phyloP scores from a whole-genome alignment of 2,888 invertebrate species.

The Archaeoteleia sp. region DNA sequence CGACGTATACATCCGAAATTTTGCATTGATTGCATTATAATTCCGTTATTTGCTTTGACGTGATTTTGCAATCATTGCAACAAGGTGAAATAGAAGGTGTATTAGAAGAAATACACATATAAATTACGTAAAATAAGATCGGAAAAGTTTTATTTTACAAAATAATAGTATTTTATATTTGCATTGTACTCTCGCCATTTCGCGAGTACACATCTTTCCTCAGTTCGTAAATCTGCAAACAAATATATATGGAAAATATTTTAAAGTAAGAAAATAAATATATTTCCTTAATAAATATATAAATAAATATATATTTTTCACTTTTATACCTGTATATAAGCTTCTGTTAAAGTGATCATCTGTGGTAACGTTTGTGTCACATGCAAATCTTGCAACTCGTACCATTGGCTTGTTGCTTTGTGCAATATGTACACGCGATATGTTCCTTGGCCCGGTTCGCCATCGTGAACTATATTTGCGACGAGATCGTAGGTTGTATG shows the following conservation, averaged over 20 bases:
- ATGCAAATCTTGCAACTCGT: conserved; percentile 91
- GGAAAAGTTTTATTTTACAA: conserved; percentile 16
- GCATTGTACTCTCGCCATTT: conserved; percentile 55
- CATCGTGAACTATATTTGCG: conserved; percentile 99
- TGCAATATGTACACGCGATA: conserved; percentile 96
- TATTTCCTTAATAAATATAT: conserved; percentile 2
- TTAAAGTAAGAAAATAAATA: conserved; percentile 8
- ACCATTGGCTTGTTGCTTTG: conserved; percentile 89
- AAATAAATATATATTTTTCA: conserved; percentile 9
- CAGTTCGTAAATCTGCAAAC: conserved; percentile 70
- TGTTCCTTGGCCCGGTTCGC: conserved; percentile 95
- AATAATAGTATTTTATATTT: conserved; percentile 11
- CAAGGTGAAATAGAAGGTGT: too few relatives aligned
- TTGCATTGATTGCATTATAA: too few relatives aligned
- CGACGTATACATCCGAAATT: too few relatives aligned
- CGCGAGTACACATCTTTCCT: conserved; percentile 58
- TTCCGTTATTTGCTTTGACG: too few relatives aligned
- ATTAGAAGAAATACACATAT: too few relatives aligned
- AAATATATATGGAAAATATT: neutral
- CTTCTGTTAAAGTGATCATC: conserved; percentile 99
- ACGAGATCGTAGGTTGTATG: conserved; percentile 95
- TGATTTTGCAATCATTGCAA: too few relatives aligned
- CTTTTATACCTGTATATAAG: conserved; percentile 91
- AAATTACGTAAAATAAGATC: conserved; percentile 13
- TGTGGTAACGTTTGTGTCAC: conserved; percentile 98